Evolutionary conservation across 2,797 vertebrate genomes (phyloP), one percentile per base, ranked within the genome.

Genomic region (Urocyon cinereoargenteus): DNA sequence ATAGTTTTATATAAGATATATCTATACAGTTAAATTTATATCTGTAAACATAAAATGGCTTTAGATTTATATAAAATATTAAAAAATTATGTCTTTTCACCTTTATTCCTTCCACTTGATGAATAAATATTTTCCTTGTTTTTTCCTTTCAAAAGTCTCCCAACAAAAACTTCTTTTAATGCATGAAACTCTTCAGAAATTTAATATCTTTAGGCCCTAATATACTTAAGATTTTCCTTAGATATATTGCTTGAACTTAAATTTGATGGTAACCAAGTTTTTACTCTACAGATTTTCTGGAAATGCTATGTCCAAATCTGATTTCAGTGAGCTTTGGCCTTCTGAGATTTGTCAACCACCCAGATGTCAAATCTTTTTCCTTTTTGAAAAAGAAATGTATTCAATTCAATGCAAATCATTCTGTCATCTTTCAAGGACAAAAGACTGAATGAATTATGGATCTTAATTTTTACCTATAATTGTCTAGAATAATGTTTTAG

Each of bases 291-390:
- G 22, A 36, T 62, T 87, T 31, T 82, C 15, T 75, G 49, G 40
- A 96, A 96, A 97, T 36, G 34, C 64, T 81, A 94, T 82, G 62
- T 94, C 89, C 91, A 97, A 94, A 90, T 94, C 86, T 91, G 86
- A 83, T 83, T 89, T 89, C 79, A 95, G 12, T 55, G 51, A 94
- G 34, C 61, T 94, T 86, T 95, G 89, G 92, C 93, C 92, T 86
- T 82, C 51, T 61, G 59, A 95, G 89, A 82, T 87, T 66, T 93
- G 40, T 92, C 91, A 91, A 19, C 62, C 49, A 94, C 36, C n/a
- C 62, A 94, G 57, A 94, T 95, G 79, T 86, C 91, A 94, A 96
- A 89, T 86, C 68, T 75, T 94, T 94, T 86, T 72, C 68, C 7
- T 75, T 87, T 93, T 72, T 49, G 51, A 94, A 88, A 88, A 79